Evolutionary conservation across 2,888 invertebrate species (phyloP).

Genomic region (Mythimna loreyi): DNA sequence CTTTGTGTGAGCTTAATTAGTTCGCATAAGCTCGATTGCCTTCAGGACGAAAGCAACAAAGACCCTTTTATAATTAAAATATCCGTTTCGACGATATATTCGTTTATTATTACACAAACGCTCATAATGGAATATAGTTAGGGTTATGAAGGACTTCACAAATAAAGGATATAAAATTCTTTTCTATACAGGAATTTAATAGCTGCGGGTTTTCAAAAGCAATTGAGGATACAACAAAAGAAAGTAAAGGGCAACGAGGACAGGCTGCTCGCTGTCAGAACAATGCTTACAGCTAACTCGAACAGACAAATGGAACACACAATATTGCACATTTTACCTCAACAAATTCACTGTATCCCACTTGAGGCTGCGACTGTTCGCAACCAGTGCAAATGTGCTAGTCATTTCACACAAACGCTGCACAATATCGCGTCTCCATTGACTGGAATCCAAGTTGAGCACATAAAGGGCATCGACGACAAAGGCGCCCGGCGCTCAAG

Average conservation of each 20-base stretch:
- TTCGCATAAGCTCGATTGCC: conserved; percentile 52
- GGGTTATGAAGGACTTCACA: conserved; percentile 2
- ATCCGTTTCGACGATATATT: conserved; percentile 20
- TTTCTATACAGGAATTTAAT: conserved; percentile 24
- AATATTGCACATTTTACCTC: conserved; percentile 77
- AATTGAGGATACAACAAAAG: conserved; percentile 44
- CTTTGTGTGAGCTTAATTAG: conserved; percentile 68
- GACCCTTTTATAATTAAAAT: conserved; percentile 43
- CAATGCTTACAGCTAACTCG: conserved; percentile 64
- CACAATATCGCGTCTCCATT: conserved; percentile 82
- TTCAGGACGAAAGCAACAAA: conserved; percentile 44
- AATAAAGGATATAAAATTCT: conserved; percentile 4
- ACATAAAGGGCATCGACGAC: conserved; percentile 82
- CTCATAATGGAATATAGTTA: conserved; percentile 16
- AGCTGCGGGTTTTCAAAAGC: conserved; percentile 24
- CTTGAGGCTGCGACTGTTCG: conserved; percentile 64
- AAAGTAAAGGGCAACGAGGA: conserved; percentile 34
- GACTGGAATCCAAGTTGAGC: conserved; percentile 79
- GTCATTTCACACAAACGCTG: conserved; percentile 82
- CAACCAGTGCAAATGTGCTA: conserved; percentile 79
- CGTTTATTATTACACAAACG: conserved; percentile 8
- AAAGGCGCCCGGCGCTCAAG: conserved; percentile 74
- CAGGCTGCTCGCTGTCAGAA: conserved; percentile 49
- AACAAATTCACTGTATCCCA: conserved; percentile 79
- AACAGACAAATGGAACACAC: conserved; percentile 71